These are phyloP conservation scores for Eublepharis macularius DNA, from an alignment of 2,113 vertebrate genomes.

Conservation along the genomic window DNA sequence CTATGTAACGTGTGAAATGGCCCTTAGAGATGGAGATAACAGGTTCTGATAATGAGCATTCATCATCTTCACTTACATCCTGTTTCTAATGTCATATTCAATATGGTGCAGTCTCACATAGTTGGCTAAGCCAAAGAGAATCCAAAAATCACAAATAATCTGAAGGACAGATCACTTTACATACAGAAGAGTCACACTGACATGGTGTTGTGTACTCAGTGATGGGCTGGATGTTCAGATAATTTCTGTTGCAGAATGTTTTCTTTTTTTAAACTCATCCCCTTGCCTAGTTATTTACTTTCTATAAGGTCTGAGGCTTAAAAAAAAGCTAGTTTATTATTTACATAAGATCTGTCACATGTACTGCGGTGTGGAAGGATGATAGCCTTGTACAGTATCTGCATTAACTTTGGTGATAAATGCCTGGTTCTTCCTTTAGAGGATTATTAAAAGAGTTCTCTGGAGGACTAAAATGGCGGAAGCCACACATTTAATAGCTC, in stretches of 20 bases:
- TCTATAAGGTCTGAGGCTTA: slow-evolving; percentile 9
- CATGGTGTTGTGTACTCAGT: not conserved
- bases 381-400: slow-evolving; percentile 70
- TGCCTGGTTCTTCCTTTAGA: slow-evolving; percentile 75
- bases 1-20: not conserved
- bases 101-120: not conserved
- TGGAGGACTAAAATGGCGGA: slow-evolving; percentile 83
- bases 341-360: slow-evolving; percentile 57
- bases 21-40: not conserved
- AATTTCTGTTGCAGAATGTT: slow-evolving; percentile 26
- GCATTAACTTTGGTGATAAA: slow-evolving; percentile 80
- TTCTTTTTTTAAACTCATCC: slow-evolving; percentile 42
- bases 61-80: not conserved
- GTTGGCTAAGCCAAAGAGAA: not conserved
- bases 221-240: not conserved
- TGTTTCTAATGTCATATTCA: not conserved
- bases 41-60: not conserved
- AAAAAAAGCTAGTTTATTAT: slow-evolving; percentile 37
- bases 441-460: slow-evolving; percentile 81
- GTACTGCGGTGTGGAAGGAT: slow-evolving; percentile 53
- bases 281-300: slow-evolving; percentile 17
- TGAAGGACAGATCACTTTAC: not conserved
- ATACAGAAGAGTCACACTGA: not conserved
- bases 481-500: slow-evolving; percentile 90
- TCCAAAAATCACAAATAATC: not conserved